Percentiles rank a stretch among this genome's conserved stretches.
Conservation (phyloP, 2,797 vertebrate species). For the Capromys pilorides region DNA sequence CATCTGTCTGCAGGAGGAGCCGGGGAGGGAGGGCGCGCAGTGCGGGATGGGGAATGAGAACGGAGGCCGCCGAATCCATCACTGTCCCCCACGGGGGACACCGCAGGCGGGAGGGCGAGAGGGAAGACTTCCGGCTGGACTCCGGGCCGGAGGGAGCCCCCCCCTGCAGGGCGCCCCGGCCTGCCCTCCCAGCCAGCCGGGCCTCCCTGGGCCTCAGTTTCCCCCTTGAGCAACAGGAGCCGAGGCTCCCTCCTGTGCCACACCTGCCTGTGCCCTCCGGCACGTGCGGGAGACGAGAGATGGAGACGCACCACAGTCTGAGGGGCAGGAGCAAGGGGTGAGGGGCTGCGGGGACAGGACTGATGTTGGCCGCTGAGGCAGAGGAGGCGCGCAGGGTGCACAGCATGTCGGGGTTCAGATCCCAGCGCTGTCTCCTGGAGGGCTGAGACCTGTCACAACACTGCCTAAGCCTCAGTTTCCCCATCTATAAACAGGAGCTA, state of each 20-base stretch:
- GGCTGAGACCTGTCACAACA: conserved; percentile 53
- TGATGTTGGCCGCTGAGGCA: neutral
- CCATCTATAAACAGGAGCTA: neutral
- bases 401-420: neutral
- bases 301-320: neutral
- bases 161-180: neutral
- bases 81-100: conserved; percentile 51
- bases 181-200: neutral
- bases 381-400: too few relatives aligned
- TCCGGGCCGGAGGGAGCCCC: neutral
- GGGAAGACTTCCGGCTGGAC: neutral
- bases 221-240: neutral
- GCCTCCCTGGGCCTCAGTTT: conserved; percentile 38
- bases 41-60: conserved; percentile 73
- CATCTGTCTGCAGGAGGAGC: conserved; percentile 72
- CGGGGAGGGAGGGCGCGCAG: conserved; percentile 79
- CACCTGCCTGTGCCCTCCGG: neutral
- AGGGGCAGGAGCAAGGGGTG: neutral
- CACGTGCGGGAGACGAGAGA: neutral
- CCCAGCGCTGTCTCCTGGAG: conserved; percentile 71
- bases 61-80: conserved; percentile 68
- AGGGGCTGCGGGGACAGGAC: accelerated
- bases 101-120: neutral
- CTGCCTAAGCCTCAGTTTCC: neutral
- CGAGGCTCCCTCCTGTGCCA: neutral